Evolutionary conservation across 2,113 vertebrate genomes (phyloP), one percentile per base, ranked within the genome.

Genomic region (Cephalopterus ornatus): DNA sequence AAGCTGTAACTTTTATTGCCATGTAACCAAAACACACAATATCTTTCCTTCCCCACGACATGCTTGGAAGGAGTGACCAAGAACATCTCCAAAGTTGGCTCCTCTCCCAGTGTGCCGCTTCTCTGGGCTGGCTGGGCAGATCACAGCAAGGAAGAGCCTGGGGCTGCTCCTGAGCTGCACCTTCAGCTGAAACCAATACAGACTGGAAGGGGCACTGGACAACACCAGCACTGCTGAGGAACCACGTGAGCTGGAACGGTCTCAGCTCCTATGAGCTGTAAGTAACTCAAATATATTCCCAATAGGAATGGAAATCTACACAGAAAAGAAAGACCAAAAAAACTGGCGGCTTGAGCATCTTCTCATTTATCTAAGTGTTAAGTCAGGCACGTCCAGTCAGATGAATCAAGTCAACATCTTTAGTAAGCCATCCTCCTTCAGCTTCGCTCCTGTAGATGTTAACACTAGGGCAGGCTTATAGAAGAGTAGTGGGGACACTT

Each of bases 181-280:
- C 74, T 41, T 47, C 33, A 27, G 65, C 37, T 63, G 62, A 61
- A 82, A 42, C 8, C 77, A 94, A 83, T 92, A 85, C 42, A 55
- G 87, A 35, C 7, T 13, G 70, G n/a, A 90, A 90, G 55, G 22
- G 76, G 37, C 85, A 73, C 52, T 24, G 52, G 49, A 23, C 1
- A 8, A 0, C 66, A 72, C 62, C 88, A 75, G 91, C n/a, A 24
- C 81, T 87, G 86, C 3, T 83, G 89, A 80, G 88, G 19, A 87
- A 2, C 46, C 6, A 15, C 0, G 1, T 0, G 3, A 85, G 53
- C 9, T 37, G 32, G 17, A 63, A 39, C 21, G 16, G 28, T 26
- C 35, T 62, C 62, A 7, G 58, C 46, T 56, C 37, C 68, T 53
- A 41, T 47, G 37, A n/a, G 21, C 35, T 59, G 28, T 22, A 66